These are phyloP conservation scores for Epinephelus awoara DNA, from an alignment of 2,797 vertebrate genomes.

Conservation along the genomic window DNA sequence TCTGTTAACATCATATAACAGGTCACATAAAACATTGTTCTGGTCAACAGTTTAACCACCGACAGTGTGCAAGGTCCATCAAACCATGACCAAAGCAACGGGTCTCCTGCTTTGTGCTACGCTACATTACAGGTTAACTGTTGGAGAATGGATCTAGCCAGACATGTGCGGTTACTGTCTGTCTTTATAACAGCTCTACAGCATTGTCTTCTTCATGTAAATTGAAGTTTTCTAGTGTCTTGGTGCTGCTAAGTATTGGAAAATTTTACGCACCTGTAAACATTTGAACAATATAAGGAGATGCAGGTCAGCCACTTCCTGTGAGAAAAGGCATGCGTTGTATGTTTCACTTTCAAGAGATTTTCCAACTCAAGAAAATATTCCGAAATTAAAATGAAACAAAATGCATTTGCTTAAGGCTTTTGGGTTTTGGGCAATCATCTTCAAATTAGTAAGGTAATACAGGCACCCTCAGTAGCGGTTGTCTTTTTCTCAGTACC, in stretches of 20 bases:
- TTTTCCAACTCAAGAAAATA: no score
- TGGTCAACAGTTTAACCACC: not conserved
- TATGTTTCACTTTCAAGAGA: no score
- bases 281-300: not conserved
- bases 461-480: no score
- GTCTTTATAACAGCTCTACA: not conserved
- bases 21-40: not conserved
- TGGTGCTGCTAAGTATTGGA: not conserved
- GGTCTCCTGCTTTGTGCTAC: not conserved
- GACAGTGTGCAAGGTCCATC: not conserved
- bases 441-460: no score
- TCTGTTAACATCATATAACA: not conserved
- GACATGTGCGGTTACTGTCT: no score
- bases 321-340: no score
- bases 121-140: not conserved
- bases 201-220: not conserved
- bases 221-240: not conserved
- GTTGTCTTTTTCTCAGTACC: no score
- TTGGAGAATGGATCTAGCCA: not conserved
- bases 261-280: not conserved
- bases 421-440: no score
- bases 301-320: not conserved
- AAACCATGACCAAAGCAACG: conserved; percentile 4
- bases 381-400: no score
- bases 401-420: no score